Evolutionary conservation across 2,113 vertebrate genomes (phyloP), one percentile per base, ranked within the genome.

Genomic region (Hipposideros armiger): DNA sequence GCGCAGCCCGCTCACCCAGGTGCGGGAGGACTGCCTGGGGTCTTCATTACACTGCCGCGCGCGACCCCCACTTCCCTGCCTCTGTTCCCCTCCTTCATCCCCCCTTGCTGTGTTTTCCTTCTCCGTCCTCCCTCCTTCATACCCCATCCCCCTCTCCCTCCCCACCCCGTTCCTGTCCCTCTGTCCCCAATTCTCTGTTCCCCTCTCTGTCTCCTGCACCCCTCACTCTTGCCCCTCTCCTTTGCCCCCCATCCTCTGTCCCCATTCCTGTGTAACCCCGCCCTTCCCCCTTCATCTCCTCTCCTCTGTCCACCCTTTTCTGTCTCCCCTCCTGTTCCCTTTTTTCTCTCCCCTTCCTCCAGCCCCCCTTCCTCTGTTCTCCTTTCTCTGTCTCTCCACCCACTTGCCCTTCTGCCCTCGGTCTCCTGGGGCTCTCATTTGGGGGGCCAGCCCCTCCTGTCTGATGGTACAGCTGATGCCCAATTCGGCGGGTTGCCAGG

Each of bases 1-100:
- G 32, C 98, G 96, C 96, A 99, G 98, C 98, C 98, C 98, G 73
- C 98, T 99, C 77, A 99, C 99, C 0, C 99, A 99, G 99, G 99
- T 99, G 64, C 60, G 73, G 5, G 40, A 56, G 30, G 72, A 15
- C 19, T 4, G 5, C 2, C 22, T 2, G 40, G 67, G 52, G 0
- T 74, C n/a, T 26, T 28, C 58, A 69, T 20, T 5, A 66, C 56
- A 28, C 26, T 5, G 50, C n/a, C 36, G 30, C 54, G 17, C 0
- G 36, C 36, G 36, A 36, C 54, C 54, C 40, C 36, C n/a, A 8
- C 24, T 19, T 58, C 56, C 20, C 30, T 24, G 19, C 19, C 17
- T 62, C 26, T 10, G 40, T 28, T 14, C 19, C 8, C 54, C 22
- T 32, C 17, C 45, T 19, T 26, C 45, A 5, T 50, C 73, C 45